Evolutionary conservation across 2,888 invertebrate species (phyloP).

Genomic region (Kuschelorhynchus macadamiae): DNA sequence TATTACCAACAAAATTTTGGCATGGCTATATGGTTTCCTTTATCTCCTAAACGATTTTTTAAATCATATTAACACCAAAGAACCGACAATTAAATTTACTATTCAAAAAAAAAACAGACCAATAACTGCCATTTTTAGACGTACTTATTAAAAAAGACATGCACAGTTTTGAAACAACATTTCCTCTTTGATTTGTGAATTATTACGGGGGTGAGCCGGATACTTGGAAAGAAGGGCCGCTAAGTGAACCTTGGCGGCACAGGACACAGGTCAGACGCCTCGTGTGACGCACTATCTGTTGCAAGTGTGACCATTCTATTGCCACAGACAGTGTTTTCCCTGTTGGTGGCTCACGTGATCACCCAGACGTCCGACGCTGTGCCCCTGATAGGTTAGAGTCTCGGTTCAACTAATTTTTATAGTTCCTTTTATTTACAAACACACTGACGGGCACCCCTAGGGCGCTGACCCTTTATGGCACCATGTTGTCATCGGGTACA

Average conservation of each 20-base stretch:
- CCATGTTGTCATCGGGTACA: conserved; percentile 56
- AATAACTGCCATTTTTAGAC: too few species aligned
- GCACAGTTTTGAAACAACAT: too few species aligned
- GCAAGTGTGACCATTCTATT: conserved; percentile 99
- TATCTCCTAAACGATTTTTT: too few species aligned
- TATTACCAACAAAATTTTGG: too few species aligned
- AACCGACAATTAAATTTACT: too few species aligned
- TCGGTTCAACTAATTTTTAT: conserved; percentile 57
- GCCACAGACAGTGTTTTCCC: conserved; percentile 99
- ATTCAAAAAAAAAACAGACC: too few species aligned
- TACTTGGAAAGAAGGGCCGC: conserved; percentile 65
- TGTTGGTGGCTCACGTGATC: conserved; percentile 99
- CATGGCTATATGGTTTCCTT: too few species aligned
- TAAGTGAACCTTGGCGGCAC: conserved; percentile 60
- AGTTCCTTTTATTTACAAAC: conserved; percentile 64
- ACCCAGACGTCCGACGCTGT: conserved; percentile 99
- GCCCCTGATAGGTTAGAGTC: conserved; percentile 92
- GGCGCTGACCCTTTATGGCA: conserved; percentile 55
- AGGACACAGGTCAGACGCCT: conserved; percentile 69
- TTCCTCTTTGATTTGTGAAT: conserved; percentile 67
- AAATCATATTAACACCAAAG: too few species aligned
- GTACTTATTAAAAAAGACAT: too few species aligned
- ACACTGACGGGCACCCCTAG: conserved; percentile 59
- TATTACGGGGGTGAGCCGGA: conserved; percentile 65
- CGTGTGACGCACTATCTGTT: conserved; percentile 76